Evolutionary conservation across 2,113 vertebrate genomes (phyloP).

Genomic region (Semnornis frantzii): DNA sequence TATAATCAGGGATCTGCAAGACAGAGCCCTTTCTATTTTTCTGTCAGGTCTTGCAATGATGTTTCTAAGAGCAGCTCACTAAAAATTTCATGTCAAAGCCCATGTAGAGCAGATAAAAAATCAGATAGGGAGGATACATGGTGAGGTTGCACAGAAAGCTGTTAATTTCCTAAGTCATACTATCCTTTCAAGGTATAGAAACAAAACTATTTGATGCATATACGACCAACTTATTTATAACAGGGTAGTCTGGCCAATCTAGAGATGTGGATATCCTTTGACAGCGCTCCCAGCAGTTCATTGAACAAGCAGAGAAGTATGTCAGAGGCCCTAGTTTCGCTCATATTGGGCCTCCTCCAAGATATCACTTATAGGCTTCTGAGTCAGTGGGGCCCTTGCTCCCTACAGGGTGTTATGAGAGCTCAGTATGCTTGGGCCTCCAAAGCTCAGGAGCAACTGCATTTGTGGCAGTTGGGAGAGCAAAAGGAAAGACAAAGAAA

Average conservation of each 20-base stretch:
- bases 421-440: accelerated
- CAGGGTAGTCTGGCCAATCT: background rate
- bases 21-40: background rate
- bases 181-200: constrained; percentile 20
- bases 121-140: constrained; percentile 10
- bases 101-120: constrained; percentile 16
- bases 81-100: constrained; percentile 9
- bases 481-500: background rate
- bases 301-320: constrained; percentile 40
- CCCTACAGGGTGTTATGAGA: background rate
- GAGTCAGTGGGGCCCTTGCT: background rate
- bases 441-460: background rate
- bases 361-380: background rate
- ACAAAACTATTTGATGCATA: background rate
- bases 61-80: constrained; percentile 40
- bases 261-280: constrained; percentile 14
- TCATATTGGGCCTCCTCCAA: background rate
- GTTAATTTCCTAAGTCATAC: constrained; percentile 6
- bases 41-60: background rate
- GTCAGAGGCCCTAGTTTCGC: constrained; percentile 1
- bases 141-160: constrained; percentile 19
- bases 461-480: background rate
- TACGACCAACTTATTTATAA: constrained; percentile 44
- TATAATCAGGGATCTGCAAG: background rate
- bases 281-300: constrained; percentile 36